Evolutionary conservation across 2,113 vertebrate species (phyloP), one percentile per base, ranked within the genome.

Genomic region (Ciconia boyciana): DNA sequence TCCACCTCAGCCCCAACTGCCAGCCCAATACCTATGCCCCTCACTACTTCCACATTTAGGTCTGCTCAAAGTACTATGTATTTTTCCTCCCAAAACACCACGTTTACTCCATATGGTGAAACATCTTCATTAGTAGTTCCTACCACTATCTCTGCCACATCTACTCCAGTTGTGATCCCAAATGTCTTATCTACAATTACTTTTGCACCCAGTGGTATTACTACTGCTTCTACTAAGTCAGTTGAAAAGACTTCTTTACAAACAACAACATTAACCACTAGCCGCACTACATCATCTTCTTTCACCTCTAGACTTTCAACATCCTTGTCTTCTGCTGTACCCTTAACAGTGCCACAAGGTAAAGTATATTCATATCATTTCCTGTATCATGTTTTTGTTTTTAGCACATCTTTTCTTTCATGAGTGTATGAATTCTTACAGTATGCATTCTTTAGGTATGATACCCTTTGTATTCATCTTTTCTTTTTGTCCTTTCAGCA

Each of bases 1-100:
- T 80, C 94, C 2, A 0, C 31, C 0, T 16, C 3, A 2, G 2
- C 11, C 4, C 6, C 61, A 15, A 0, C 48, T 0, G 0, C 32
- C 25, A 65, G 19, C 28, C 9, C 52, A 2, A 1, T 1, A 0
- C 8, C 16, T 5, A 1, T 8, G 8, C 0, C 55, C 4, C 48
- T 31, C 11, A 12, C 18, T 32, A 64, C 70, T 34, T 81, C 96
- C 9, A 22, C 52, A 4, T 24, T 65, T 16, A 68, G 2, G 0
- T 55, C 84, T 82, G 3, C 57, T 82, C 36, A 43, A n/a, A 85
- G 26, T 5, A 82, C 44, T 6, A 36, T 49, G 0, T n/a, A 41
- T n/a, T 29, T 66, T 28, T 36, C 44, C 12, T 57, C 54, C 2
- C 36, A 24, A 12, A 97, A 91, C 10, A 82, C 60, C 3, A 96